Evolutionary conservation across 2,113 vertebrate genomes (phyloP), one percentile per base, ranked within the genome.

Genomic region (Eulacestoma nigropectus): DNA sequence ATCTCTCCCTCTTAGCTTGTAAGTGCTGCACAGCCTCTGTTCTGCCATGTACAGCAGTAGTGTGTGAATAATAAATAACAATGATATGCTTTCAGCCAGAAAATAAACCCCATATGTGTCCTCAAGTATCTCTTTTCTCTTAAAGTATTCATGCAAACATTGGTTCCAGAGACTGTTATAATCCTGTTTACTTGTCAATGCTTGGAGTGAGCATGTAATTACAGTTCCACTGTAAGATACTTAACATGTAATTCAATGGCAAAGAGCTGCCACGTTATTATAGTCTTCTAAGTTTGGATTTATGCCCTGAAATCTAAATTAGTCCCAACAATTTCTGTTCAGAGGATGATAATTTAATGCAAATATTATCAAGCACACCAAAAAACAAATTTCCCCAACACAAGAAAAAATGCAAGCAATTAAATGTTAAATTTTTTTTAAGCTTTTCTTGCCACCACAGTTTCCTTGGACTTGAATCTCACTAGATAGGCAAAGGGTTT

Each of bases 111-210:
- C 90, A 95, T 88, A 95, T 94, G 95, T 89, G 76, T 96, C 89
- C 86, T 96, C 89, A 87, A 91, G 80, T 89, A 69, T 87, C 86
- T 87, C 92, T 94, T 93, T 95, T 93, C 84, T 92, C 75, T 67
- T 84, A 78, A 94, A 96, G 94, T 90, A 96, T 96, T 95, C 77
- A 55, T 11, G 11, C 86, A 95, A 95, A 92, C 86, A 89, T 89
- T 91, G 86, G 75, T 96, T 95, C 90, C 92, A 95, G 87, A 95
- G 80, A 77, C 95, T 87, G 86, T 95, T 93, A 95, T 95, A 97
- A 93, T 96, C 94, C 94, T 91, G 95, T 96, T 95, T 96, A 89
- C 89, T 96, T 97, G 94, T 95, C 94, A 95, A 62, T 95, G 95
- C 89, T 92, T 41, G 15, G 91, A 95, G 89, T 89, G 78, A 96